Evolutionary conservation across 2,888 invertebrate genomes (phyloP), one percentile per base, ranked within the genome.

Genomic region (Halictus quadricinctus): DNA sequence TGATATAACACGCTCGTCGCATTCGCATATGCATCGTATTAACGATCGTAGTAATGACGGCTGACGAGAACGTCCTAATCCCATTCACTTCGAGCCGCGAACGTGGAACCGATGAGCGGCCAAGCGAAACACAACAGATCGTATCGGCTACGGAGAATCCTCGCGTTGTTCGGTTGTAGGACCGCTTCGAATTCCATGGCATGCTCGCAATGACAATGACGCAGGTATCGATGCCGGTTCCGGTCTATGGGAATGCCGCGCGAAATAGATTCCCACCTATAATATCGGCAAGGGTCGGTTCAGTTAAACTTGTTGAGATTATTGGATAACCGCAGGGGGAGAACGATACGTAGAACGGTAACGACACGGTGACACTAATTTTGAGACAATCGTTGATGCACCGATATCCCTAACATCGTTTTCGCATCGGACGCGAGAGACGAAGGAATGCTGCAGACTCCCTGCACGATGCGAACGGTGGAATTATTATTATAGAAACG

Each of bases 11-110:
- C 18, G n/a, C 60, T n/a, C n/a, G 29, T 48, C 18, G 50, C 29
- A 1, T 48, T 48, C 25, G 29, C 21, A 12, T 50, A 48, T 46
- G 58, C 66, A 18, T 70, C 58, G 72, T 58, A 69, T 77, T 77
- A 83, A 75, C 64, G 69, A 73, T 36, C 74, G 54, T 54, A 64
- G 69, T 80, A 77, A 85, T 25, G 41, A 76, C 46, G 72, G 46
- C 15, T 54, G 13, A 29, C 64, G 36, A 46, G 43, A 21, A 81
- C 83, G n/a, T 75, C 72, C 76, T 75, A 75, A 84, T 82, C 41
- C 50, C 78, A 79, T 81, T 80, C 83, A 60, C 75, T 79, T 76
- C 72, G 46, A 18, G 13, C 48, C 5, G 13, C 13, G 18, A 60
- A 70, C 50, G 73, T 29, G 80, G 25, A 79, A 80, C 60, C 46